Evolutionary conservation across 2,888 invertebrate species (phyloP), one percentile per base, ranked within the genome.

Genomic region (Chrysomela aeneicollis): DNA sequence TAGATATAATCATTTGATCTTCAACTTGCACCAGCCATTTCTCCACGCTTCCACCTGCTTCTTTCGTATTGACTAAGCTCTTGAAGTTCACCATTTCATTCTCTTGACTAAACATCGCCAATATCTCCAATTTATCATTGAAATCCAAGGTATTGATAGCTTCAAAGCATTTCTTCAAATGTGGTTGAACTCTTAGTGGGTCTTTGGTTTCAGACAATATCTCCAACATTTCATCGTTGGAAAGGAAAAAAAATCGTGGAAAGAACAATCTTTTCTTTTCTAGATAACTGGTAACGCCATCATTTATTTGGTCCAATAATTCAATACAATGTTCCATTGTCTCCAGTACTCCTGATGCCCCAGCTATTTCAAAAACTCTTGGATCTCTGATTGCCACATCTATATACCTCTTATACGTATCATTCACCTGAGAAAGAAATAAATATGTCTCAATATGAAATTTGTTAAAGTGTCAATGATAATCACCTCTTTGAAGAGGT

Each of bases 151-250:
- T 88, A 66, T 89, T 88, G 61, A 95, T 94, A 53, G 92, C 94
- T 83, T 94, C 94, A 80, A 95, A 95, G 81, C 93, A 94, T 83
- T 94, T 94, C 78, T 92, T 91, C 61, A 95, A 83, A 84, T 94
- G 93, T 0, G 93, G 93, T 81, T 94, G 93, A 1, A 94, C 93
- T 73, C 92, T 86, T 6, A 90, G 82, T 0, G 94, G 94, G 79
- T 94, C 92, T 83, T 93, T 93, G 1, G 94, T 94, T 85, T 95
- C 94, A 0, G 94, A 94, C 67, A 96, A 85, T 74, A 96, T 94
- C 82, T 95, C 94, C 73, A 96, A 84, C 88, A 95, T 90, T 82
- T 95, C 95, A 76, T 94, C 93, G 79, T 95, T 95, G 5, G 95
- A 95, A 64, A 96, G 84, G 78, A 95, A 95, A 85, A 95, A 95